These are phyloP conservation scores for Linyphia triangularis DNA, from an alignment of 2,888 invertebrate genomes.

Conservation along the genomic window DNA sequence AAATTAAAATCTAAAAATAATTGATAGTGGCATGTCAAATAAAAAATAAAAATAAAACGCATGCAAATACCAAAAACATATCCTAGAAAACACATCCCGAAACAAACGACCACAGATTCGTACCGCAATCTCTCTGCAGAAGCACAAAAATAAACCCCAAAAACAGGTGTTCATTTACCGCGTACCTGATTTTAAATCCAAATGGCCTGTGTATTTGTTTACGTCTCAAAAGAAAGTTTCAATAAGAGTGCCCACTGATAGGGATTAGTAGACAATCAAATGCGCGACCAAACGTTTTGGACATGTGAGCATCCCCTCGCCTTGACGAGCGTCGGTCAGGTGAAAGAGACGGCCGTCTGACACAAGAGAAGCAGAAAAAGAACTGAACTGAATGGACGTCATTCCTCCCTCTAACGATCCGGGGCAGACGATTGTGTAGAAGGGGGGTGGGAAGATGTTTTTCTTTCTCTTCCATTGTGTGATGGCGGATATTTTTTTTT, in stretches of 20 bases:
- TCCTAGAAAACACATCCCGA: no score
- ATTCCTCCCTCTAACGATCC: slow-evolving; percentile 21
- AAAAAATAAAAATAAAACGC: no score
- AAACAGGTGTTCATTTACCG: not conserved
- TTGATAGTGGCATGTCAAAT: no score
- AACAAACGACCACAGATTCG: no score
- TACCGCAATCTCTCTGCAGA: no score
- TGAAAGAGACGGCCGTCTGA: slow-evolving; percentile 53
- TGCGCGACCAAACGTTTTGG: slow-evolving; percentile 15
- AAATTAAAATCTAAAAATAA: no score
- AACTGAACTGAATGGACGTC: slow-evolving; percentile 20
- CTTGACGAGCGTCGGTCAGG: slow-evolving; percentile 52
- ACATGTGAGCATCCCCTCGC: slow-evolving; percentile 32
- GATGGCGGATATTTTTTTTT: not conserved
- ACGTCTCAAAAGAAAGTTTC: not conserved
- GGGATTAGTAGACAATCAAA: not conserved
- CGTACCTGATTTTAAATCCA: not conserved
- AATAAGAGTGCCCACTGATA: not conserved
- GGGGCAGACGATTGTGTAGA: slow-evolving; percentile 17
- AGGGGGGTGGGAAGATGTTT: not conserved
- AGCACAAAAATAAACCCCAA: no score
- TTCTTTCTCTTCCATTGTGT: not conserved
- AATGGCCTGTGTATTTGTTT: not conserved
- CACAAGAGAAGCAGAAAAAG: slow-evolving; percentile 3
- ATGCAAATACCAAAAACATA: no score